These are phyloP conservation scores for Druon quercuslanigerum DNA, from an alignment of 1,140 invertebrate species.

Conservation along the genomic window DNA sequence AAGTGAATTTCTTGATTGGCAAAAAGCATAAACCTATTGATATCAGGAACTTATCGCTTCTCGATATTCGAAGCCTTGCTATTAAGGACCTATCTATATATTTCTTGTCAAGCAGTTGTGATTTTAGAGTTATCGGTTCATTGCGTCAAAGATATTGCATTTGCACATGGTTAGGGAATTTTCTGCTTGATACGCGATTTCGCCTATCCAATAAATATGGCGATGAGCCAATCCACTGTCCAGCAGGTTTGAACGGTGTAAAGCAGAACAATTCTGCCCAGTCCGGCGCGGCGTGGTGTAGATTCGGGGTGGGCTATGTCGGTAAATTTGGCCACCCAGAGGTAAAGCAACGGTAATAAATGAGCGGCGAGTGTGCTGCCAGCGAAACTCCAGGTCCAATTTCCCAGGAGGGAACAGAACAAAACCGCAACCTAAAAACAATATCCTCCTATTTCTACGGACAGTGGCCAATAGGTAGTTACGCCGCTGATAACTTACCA, in stretches of 20 bases:
- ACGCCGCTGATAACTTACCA: constrained; percentile 57
- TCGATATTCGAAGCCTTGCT: no score
- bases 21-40: no score
- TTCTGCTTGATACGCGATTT: constrained; percentile 28
- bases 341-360: constrained; percentile 71
- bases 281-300: constrained; percentile 43
- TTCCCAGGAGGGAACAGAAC: constrained; percentile 67
- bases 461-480: constrained; percentile 63
- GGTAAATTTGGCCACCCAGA: constrained; percentile 71
- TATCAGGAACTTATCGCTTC: no score
- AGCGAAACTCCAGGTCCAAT: constrained; percentile 66
- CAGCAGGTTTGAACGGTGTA: constrained; percentile 51
- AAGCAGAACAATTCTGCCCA: constrained; percentile 52
- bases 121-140: constrained; percentile 7
- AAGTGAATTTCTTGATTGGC: no score
- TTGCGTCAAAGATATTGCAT: constrained; percentile 26
- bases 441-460: constrained; percentile 66
- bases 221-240: constrained; percentile 55
- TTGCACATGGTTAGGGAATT: constrained; percentile 21
- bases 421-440: constrained; percentile 74
- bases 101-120: constrained; percentile 9
- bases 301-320: constrained; percentile 56
- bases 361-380: constrained; percentile 68
- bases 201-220: constrained; percentile 33
- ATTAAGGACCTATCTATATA: not conserved